Evolutionary conservation across 2,888 invertebrate genomes (phyloP).

Genomic region (Conops quadrifasciatus): DNA sequence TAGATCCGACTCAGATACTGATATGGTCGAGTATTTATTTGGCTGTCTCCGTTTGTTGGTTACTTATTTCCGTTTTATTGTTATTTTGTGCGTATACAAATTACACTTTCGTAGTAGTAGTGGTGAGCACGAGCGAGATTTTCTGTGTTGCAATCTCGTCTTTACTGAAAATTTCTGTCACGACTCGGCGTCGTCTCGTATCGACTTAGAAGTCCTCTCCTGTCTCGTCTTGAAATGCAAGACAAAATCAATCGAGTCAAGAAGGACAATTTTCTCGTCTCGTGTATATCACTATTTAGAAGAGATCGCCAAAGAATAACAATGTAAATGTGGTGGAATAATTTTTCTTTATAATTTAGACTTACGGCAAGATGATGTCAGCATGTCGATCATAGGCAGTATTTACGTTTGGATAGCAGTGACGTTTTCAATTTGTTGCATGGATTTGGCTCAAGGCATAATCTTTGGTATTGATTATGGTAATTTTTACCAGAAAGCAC

Average conservation of each 20-base stretch:
- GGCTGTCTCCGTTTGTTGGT: constrained; percentile 58
- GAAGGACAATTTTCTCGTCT: constrained; percentile 15
- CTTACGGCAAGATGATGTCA: constrained; percentile 52
- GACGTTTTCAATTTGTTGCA: constrained; percentile 52
- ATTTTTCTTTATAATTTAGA: constrained; percentile 45
- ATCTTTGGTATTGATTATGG: constrained; percentile 63
- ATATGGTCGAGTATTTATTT: constrained; percentile 62
- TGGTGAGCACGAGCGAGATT: not conserved
- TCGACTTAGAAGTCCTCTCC: too few relatives aligned
- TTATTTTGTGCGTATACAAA: constrained; percentile 55
- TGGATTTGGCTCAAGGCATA: constrained; percentile 61
- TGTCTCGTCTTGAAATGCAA: too few relatives aligned
- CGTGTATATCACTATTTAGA: not conserved
- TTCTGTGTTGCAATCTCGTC: too few relatives aligned
- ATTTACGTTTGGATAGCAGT: constrained; percentile 59
- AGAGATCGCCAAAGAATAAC: not conserved
- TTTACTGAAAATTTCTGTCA: too few relatives aligned
- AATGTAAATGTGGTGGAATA: constrained; percentile 25
- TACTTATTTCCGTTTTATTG: constrained; percentile 56
- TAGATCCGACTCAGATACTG: constrained; percentile 54
- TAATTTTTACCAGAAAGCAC: constrained; percentile 50
- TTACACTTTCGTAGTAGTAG: constrained; percentile 4
- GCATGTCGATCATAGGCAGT: constrained; percentile 45
- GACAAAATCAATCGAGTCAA: not conserved
- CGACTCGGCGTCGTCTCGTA: too few relatives aligned